Evolutionary conservation across 2,113 vertebrate genomes (phyloP).

Genomic region (Mobula birostris): DNA sequence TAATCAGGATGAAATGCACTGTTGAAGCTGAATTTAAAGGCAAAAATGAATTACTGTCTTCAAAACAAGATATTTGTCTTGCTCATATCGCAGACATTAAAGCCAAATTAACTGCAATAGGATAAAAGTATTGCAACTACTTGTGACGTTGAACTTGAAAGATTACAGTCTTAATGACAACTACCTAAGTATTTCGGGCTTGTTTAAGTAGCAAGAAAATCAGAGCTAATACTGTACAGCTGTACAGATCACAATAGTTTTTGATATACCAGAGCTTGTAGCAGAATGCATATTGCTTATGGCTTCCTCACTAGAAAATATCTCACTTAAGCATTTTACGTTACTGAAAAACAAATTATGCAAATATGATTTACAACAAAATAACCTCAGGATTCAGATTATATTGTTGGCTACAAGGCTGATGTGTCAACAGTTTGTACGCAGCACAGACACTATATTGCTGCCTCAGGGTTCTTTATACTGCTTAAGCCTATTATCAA

Average conservation of each 20-base stretch:
- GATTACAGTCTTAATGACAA: constrained; percentile 23
- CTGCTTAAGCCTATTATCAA: not conserved
- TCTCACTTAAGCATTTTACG: not conserved
- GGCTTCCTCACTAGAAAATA: not conserved
- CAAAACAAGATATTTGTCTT: not conserved
- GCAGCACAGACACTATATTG: not conserved
- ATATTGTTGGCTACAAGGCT: not conserved
- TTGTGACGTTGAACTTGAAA: constrained; percentile 31
- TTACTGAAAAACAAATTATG: not conserved
- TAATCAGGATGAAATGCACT: constrained; percentile 6
- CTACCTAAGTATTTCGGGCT: constrained; percentile 2
- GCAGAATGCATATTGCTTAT: not conserved
- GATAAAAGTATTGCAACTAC: constrained; percentile 31
- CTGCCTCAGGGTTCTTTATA: not conserved
- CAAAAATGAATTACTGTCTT: not conserved
- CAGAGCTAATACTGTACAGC: not conserved
- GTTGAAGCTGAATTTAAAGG: constrained; percentile 1
- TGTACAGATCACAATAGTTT: not conserved
- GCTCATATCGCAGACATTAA: not conserved
- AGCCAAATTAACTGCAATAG: not conserved
- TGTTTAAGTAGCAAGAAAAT: constrained; percentile 8
- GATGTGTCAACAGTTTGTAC: not conserved
- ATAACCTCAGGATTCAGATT: not conserved
- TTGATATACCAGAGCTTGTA: not conserved
- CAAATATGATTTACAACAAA: not conserved